phyloP scores from a whole-genome alignment of 2,888 invertebrate species.

The Mantis religiosa region DNA sequence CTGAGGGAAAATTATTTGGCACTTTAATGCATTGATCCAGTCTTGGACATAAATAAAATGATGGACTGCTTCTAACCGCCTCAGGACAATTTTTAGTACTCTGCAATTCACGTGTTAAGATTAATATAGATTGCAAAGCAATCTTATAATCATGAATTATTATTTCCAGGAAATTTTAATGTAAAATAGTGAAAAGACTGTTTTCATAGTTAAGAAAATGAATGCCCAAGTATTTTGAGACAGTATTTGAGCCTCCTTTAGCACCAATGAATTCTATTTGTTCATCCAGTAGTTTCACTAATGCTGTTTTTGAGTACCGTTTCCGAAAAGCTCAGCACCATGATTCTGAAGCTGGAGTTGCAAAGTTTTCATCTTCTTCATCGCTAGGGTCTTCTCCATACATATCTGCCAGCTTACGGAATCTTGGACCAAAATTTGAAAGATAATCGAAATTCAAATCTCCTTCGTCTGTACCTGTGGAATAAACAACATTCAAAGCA shows the following conservation, averaged over 20 bases:
- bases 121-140: background rate
- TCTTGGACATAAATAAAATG: background rate
- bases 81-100: background rate
- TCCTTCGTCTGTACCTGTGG: conserved; percentile 76
- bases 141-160: background rate
- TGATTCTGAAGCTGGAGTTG: conserved; percentile 63
- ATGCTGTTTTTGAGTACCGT: background rate
- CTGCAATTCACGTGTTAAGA: background rate
- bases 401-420: conserved; percentile 90
- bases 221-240: background rate
- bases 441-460: conserved; percentile 92
- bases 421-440: conserved; percentile 92
- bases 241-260: conserved; percentile 9
- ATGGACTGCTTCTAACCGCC: background rate
- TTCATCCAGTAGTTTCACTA: background rate
- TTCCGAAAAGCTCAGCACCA: conserved; percentile 61
- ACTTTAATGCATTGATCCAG: background rate
- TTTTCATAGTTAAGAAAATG: background rate
- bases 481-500: background rate
- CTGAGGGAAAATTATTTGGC: conserved; percentile 7
- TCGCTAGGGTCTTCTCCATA: conserved; percentile 87
- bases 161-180: background rate
- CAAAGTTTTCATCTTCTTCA: conserved; percentile 71
- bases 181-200: background rate
- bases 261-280: background rate